Base-by-base conservation (phyloP, 2,113 vertebrate species). In the Mastomys natalensis region DNA sequence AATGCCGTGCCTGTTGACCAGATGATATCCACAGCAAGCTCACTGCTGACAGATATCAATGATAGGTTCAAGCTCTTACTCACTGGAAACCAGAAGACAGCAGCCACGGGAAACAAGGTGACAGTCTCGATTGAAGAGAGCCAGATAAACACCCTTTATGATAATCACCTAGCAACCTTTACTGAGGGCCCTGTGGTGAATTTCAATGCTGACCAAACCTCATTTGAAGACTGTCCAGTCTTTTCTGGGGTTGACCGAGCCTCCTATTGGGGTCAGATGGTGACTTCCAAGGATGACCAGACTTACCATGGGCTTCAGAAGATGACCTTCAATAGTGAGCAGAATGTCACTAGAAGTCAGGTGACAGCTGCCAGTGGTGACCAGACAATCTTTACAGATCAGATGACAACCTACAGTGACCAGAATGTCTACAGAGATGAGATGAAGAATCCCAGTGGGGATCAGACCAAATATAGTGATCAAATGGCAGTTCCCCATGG, bases 401-500 rank as follows among this genome's bases (percentile, higher is more conserved):
- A 40, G 62, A 31, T 80, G 77, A 22, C 13, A 70, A 31, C 2
- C 26, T 4, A 4, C 1, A 4, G 21, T 62, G 8, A 13, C 19
- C 48, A n/a, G 13, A 72, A 17, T 34, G 3, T 60, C 22, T 58
- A 22, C 55, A 40, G 76, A 17, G 51, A 2, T 16, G 43, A 62
- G 4, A 64, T 40, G 64, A 22, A 16, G 34, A 37, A 1, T 8
- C 7, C 7, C 4, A 31, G 12, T 43, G 51, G 51, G 51, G 51
- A 51, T 1, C 51, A 51, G 51, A 51, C 10, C 51, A 51, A 51
- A 43, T 51, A 12, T 19, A 19, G 31, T 1, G 4, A 60, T 29
- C 55, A 40, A 5, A 45, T 87, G 17, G 10, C 29, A 3, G 2
- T 7, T 4, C 6, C 4, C 0, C 0, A 3, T 80, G 22, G 7